Percentiles rank a stretch among this genome's conserved stretches.
Conservation (phyloP, 2,797 vertebrate species). For the Harpagifer antarcticus region DNA sequence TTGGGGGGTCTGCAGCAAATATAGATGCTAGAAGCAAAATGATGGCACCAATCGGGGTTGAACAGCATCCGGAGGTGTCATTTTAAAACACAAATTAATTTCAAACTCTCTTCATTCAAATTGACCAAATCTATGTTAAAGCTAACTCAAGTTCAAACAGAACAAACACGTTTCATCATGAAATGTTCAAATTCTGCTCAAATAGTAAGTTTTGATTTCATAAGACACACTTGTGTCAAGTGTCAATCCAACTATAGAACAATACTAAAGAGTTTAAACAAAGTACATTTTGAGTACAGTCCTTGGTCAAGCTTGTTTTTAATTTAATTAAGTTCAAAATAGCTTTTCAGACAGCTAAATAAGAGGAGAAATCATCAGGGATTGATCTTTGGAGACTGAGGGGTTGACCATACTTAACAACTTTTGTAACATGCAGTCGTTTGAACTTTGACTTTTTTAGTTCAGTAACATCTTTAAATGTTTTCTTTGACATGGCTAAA, state of each 20-base stretch:
- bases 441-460: not conserved
- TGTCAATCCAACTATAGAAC: not conserved
- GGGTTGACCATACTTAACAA: not conserved
- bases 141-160: not conserved
- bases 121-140: not conserved
- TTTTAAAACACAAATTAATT: not conserved
- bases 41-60: slow-evolving; percentile 5
- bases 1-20: slow-evolving; percentile 7
- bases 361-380: too few relatives aligned
- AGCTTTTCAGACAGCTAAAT: too few relatives aligned
- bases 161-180: not conserved
- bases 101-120: not conserved
- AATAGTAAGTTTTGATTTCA: not conserved
- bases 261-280: too few relatives aligned
- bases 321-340: too few relatives aligned
- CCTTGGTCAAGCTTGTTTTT: too few relatives aligned
- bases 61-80: not conserved
- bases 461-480: not conserved
- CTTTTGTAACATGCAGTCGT: not conserved
- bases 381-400: too few relatives aligned
- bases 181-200: not conserved
- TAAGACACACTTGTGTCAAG: not conserved
- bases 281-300: too few relatives aligned
- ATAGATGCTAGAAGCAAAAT: slow-evolving; percentile 17
- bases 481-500: not conserved